phyloP scores from a whole-genome alignment of 2,797 vertebrate species.

The Cossypha dichroa region DNA sequence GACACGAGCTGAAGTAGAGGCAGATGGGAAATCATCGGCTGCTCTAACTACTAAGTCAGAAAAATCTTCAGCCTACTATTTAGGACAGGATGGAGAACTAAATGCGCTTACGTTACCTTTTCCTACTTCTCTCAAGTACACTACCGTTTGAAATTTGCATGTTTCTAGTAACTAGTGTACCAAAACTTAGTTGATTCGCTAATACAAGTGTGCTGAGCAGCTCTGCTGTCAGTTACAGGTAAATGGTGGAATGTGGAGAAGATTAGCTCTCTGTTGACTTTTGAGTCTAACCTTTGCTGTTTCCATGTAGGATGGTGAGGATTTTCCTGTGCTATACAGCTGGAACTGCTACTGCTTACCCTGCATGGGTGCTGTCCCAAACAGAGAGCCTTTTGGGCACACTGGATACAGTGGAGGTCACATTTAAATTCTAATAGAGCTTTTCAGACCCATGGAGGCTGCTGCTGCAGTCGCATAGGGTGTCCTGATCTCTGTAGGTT shows the following conservation, averaged over 20 bases:
- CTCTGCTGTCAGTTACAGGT: neutral
- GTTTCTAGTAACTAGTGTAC: neutral
- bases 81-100: neutral
- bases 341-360: neutral
- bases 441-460: neutral
- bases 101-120: neutral
- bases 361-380: neutral
- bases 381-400: neutral
- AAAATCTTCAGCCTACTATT: neutral
- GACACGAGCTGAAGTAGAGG: neutral
- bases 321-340: neutral
- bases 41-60: neutral
- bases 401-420: neutral
- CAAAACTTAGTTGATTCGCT: neutral
- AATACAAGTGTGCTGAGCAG: neutral
- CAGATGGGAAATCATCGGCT: neutral
- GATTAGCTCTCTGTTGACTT: neutral
- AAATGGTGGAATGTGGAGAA: neutral
- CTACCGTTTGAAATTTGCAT: neutral
- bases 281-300: neutral
- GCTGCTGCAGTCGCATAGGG: neutral
- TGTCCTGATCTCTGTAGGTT: neutral
- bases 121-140: fast-evolving
- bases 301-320: neutral
- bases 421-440: fast-evolving